phyloP scores from a whole-genome alignment of 2,888 invertebrate genomes.

The Cheilosia vulpina region DNA sequence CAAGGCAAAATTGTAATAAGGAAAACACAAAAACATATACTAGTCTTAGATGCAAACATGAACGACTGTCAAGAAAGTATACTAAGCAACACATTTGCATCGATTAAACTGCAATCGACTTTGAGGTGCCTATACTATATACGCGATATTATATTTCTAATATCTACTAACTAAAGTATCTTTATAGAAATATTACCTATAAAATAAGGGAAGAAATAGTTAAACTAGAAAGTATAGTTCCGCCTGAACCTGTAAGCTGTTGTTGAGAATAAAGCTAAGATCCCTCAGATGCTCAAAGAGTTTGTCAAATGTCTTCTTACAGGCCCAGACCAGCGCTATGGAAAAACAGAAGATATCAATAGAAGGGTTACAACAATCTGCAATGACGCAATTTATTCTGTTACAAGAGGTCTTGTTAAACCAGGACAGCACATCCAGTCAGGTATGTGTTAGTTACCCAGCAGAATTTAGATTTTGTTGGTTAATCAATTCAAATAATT shows the following conservation, averaged over 20 bases:
- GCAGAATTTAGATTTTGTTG: no score
- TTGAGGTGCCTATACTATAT: not conserved
- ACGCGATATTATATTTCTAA: no score
- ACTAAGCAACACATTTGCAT: not conserved
- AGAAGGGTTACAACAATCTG: slow-evolving; percentile 14
- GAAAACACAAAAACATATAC: not conserved
- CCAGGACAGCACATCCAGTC: slow-evolving; percentile 15
- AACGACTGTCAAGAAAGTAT: not conserved
- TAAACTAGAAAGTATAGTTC: slow-evolving; percentile 1
- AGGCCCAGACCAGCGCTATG: slow-evolving; percentile 5
- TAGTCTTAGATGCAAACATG: not conserved
- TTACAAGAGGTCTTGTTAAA: slow-evolving; percentile 19
- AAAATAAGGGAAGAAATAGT: slow-evolving; percentile 22
- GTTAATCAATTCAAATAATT: no score
- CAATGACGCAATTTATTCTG: slow-evolving; percentile 8
- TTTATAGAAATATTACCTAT: not conserved
- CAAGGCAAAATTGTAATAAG: not conserved
- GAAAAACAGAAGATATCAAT: slow-evolving; percentile 8
- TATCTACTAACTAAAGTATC: no score
- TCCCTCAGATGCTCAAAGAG: not conserved
- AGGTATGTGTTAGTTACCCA: not conserved
- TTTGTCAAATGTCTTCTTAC: slow-evolving; percentile 4
- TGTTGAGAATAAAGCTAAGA: slow-evolving; percentile 1
- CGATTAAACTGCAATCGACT: not conserved
- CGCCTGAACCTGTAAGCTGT: slow-evolving; percentile 19